These are phyloP conservation scores for Centropus bengalensis DNA, from an alignment of 2,113 vertebrate species.

Conservation along the genomic window DNA sequence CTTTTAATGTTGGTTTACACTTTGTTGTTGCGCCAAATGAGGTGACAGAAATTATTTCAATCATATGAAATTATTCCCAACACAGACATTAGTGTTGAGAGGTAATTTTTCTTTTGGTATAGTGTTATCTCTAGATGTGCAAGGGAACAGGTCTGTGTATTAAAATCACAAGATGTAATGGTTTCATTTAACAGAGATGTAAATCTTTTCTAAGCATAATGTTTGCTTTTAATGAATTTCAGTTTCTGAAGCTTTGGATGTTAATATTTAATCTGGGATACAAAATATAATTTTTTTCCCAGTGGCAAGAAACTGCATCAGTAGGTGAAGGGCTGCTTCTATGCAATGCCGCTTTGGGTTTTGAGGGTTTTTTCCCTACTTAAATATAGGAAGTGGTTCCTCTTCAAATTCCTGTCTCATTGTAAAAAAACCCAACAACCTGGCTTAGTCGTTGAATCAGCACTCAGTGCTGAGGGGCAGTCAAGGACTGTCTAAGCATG, in stretches of 20 bases:
- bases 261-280: neutral
- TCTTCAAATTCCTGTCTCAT: neutral
- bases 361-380: neutral
- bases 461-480: neutral
- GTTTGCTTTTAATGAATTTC: neutral
- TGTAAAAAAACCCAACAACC: neutral
- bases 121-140: slow-evolving; percentile 38
- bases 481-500: neutral
- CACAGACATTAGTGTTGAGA: slow-evolving; percentile 13
- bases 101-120: slow-evolving; percentile 61
- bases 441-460: neutral
- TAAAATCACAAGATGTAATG: neutral
- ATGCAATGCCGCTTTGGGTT: neutral
- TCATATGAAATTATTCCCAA: slow-evolving; percentile 41
- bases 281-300: neutral
- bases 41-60: slow-evolving; percentile 62
- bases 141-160: neutral
- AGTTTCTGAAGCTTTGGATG: neutral
- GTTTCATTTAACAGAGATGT: neutral
- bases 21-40: slow-evolving; percentile 64
- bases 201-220: neutral
- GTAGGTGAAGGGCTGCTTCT: neutral
- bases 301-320: neutral
- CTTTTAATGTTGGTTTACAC: slow-evolving; percentile 21
- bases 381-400: neutral